These are phyloP conservation scores for Cottoperca gobio DNA, from an alignment of 2,797 vertebrate species.

Conservation along the genomic window DNA sequence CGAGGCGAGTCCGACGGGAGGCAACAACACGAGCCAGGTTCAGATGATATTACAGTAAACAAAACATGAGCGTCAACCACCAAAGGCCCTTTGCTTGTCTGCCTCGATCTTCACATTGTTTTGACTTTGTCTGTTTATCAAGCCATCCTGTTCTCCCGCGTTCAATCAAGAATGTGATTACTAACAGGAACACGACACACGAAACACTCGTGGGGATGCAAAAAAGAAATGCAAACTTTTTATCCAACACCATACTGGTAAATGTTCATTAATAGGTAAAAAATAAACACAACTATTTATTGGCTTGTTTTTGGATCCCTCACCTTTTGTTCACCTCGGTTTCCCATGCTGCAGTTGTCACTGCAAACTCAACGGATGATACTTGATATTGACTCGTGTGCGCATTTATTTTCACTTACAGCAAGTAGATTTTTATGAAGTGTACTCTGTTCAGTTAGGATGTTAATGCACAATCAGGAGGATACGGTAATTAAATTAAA, in stretches of 20 bases:
- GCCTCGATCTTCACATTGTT: constrained; percentile 62
- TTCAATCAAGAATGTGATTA: constrained; percentile 44
- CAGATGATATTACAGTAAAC: constrained; percentile 84
- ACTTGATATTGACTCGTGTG: neutral
- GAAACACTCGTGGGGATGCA: neutral
- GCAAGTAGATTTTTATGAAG: neutral
- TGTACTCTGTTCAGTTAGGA: neutral
- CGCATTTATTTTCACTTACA: constrained; percentile 11
- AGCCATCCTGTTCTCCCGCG: constrained; percentile 36
- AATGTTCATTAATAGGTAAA: constrained; percentile 15
- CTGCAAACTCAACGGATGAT: neutral
- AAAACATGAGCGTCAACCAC: constrained; percentile 80
- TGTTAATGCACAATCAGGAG: neutral
- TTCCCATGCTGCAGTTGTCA: neutral
- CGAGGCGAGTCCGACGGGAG: constrained; percentile 82
- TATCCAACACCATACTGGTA: neutral
- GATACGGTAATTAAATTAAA: neutral
- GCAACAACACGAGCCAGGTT: constrained; percentile 83
- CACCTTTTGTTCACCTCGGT: neutral
- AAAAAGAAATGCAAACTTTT: constrained; percentile 6
- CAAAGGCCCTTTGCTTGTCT: constrained; percentile 77
- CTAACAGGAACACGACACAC: constrained; percentile 18
- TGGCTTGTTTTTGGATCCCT: neutral
- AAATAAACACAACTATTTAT: neutral
- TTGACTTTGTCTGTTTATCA: constrained; percentile 66